phyloP scores from a whole-genome alignment of 2,888 invertebrate species.

The Scelioninae gen. 1 region DNA sequence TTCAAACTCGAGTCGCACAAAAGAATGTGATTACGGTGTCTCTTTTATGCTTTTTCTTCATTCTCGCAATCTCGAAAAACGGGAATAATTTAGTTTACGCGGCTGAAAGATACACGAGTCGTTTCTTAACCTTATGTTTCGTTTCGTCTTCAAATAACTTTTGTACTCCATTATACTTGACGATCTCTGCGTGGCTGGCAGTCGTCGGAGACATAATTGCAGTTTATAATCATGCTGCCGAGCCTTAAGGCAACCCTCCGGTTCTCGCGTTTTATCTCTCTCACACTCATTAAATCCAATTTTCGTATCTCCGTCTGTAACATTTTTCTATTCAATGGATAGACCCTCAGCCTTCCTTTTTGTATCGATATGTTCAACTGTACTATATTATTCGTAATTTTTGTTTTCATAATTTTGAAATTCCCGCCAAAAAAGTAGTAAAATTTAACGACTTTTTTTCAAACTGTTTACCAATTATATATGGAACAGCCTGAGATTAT shows the following conservation, averaged over 20 bases:
- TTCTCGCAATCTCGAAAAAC: constrained; percentile 53
- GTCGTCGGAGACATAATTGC: constrained; percentile 82
- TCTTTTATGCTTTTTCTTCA: constrained; percentile 52
- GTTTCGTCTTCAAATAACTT: constrained; percentile 65
- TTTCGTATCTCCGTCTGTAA: constrained; percentile 43
- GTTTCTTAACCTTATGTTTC: constrained; percentile 61
- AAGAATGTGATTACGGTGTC: constrained; percentile 52
- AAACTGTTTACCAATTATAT: too few relatives aligned
- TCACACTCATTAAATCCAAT: constrained; percentile 25
- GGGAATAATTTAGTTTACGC: constrained; percentile 53
- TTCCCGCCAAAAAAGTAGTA: neutral
- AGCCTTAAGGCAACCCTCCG: constrained; percentile 73
- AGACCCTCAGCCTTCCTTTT: constrained; percentile 20
- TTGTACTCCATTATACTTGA: constrained; percentile 73
- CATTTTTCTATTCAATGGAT: constrained; percentile 62
- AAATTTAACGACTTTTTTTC: too few relatives aligned
- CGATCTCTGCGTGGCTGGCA: constrained; percentile 79
- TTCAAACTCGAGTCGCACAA: constrained; percentile 36
- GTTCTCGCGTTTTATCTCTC: constrained; percentile 62
- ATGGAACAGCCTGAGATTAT: too few relatives aligned
- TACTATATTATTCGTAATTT: neutral
- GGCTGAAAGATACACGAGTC: constrained; percentile 33
- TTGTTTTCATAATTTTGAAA: constrained; percentile 7
- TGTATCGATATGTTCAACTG: constrained; percentile 19
- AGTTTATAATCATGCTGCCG: constrained; percentile 80